phyloP scores from a whole-genome alignment of 2,888 invertebrate genomes.

The Apamea crenata region DNA sequence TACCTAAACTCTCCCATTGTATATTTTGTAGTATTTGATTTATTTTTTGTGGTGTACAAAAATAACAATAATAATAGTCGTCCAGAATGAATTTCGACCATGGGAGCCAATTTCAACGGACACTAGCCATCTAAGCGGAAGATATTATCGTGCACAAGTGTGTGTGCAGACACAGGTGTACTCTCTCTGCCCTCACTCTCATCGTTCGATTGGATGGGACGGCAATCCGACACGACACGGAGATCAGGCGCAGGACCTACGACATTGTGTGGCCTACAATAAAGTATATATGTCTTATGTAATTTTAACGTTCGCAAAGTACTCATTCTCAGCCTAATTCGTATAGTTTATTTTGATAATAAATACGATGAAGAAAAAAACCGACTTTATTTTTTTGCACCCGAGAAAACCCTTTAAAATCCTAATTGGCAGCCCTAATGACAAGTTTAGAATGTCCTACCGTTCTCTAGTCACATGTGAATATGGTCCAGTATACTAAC shows the following conservation, averaged over 20 bases:
- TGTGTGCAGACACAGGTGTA: neutral
- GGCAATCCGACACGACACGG: neutral
- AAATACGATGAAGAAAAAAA: neutral
- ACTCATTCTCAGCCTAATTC: neutral
- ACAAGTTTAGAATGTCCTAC: slow-evolving; percentile 68
- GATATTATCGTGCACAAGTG: too few relatives aligned
- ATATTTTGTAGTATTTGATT: neutral
- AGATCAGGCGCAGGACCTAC: neutral
- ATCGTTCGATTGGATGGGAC: neutral
- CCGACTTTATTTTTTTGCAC: too few relatives aligned
- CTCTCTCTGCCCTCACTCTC: neutral
- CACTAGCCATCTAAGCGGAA: too few relatives aligned
- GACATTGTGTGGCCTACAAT: neutral
- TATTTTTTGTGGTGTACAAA: too few relatives aligned
- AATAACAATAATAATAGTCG: neutral
- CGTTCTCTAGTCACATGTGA: slow-evolving; percentile 64
- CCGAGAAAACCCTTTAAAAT: neutral
- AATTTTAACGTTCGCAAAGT: neutral
- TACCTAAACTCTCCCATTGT: neutral
- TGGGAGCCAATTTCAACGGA: neutral
- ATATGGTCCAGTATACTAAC: slow-evolving; percentile 58
- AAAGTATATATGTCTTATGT: neutral
- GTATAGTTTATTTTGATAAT: neutral
- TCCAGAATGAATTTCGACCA: neutral
- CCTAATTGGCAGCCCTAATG: slow-evolving; percentile 32